A percentile compares a stretch with the other conserved stretches of the same genome.
Conservation (phyloP, 2,888 invertebrate genomes). For the Troides aeacus region DNA sequence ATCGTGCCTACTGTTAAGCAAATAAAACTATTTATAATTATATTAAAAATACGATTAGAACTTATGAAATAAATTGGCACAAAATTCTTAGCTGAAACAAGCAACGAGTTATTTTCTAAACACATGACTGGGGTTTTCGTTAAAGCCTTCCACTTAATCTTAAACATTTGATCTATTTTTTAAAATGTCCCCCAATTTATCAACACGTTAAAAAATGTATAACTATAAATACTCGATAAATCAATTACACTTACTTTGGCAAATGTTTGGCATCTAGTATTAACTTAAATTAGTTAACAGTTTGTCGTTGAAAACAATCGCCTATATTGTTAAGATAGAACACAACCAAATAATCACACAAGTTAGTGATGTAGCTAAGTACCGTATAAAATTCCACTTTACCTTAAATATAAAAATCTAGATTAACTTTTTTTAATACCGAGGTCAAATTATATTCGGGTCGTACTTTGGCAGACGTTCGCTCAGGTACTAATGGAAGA, state of each 20-base stretch:
- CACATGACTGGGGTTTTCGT: slow-evolving; percentile 45
- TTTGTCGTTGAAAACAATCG: slow-evolving; percentile 51
- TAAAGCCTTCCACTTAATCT: slow-evolving; percentile 51
- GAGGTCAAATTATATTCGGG: slow-evolving; percentile 37
- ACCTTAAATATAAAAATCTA: slow-evolving; percentile 39
- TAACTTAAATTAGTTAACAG: slow-evolving; percentile 45
- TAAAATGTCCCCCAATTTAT: slow-evolving; percentile 41
- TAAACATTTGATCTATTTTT: slow-evolving; percentile 49
- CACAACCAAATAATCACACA: slow-evolving; percentile 78
- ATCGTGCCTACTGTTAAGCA: slow-evolving; percentile 19
- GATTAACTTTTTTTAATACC: slow-evolving; percentile 40
- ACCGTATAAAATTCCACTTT: slow-evolving; percentile 35
- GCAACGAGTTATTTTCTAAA: slow-evolving; percentile 38
- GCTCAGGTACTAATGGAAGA: slow-evolving; percentile 67
- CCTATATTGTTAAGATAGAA: slow-evolving; percentile 66
- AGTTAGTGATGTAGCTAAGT: slow-evolving; percentile 59
- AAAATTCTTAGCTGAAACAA: slow-evolving; percentile 43
- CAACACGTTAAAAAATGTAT: slow-evolving; percentile 44
- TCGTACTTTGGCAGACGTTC: slow-evolving; percentile 47
- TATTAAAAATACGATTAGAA: slow-evolving; percentile 21
- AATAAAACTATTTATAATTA: slow-evolving; percentile 24
- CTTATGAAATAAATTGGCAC: slow-evolving; percentile 45
- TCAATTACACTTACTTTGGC: slow-evolving; percentile 45
- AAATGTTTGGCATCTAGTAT: slow-evolving; percentile 56
- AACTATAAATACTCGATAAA: slow-evolving; percentile 46